These are phyloP conservation scores for human DNA, from an alignment of 2,113 vertebrate genomes.

Conservation along the genomic window GRCh38 chr4:136470501-136471000, in stretches of 20 bases:
- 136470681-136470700: not conserved
- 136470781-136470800: not conserved
- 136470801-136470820: not conserved
- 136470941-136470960: not conserved
- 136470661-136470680: not conserved
- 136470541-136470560: not conserved
- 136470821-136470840: not conserved
- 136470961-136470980: not conserved
- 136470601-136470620: not conserved
- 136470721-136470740: not conserved
- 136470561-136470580: not conserved
- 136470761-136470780: not conserved
- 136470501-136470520: not conserved
- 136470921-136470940: not conserved
- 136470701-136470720: not conserved
- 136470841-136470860: not conserved
- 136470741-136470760: not conserved
- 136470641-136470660: not conserved
- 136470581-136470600: not conserved
- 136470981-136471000: not conserved
- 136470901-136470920: not conserved
- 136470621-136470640: not conserved
- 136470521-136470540: not conserved
- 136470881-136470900: not conserved
- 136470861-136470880: not conserved